These are phyloP conservation scores for Chloroceryle amazona DNA, from an alignment of 2,797 vertebrate genomes.

Conservation along the genomic window DNA sequence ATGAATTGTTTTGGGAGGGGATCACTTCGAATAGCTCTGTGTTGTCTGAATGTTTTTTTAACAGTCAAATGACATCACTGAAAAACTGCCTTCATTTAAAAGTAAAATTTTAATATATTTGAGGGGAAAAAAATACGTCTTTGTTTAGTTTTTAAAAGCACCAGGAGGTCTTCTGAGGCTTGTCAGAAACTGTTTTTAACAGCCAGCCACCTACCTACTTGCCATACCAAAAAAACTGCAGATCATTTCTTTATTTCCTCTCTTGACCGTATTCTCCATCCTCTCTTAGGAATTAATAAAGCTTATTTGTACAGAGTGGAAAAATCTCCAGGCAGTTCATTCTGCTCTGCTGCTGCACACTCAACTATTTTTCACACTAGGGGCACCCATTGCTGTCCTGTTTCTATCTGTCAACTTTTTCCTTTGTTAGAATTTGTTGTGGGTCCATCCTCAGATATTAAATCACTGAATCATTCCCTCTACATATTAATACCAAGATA, in stretches of 20 bases:
- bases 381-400: not conserved
- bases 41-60: not conserved
- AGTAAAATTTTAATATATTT: not conserved
- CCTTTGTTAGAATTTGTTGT: not conserved
- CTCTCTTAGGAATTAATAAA: constrained; percentile 25
- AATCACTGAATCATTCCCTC: not conserved
- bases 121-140: not conserved
- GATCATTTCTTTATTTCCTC: not conserved
- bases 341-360: constrained; percentile 3
- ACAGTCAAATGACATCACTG: not conserved
- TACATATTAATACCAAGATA: not conserved
- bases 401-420: not conserved
- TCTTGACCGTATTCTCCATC: not conserved
- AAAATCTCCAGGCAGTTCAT: constrained; percentile 31
- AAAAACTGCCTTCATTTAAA: not conserved
- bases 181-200: not conserved
- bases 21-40: not conserved
- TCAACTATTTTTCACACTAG: not conserved
- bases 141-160: not conserved
- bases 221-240: not conserved
- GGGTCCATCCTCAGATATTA: not conserved
- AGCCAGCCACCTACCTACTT: not conserved
- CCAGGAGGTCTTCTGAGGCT: not conserved
- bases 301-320: constrained; percentile 7
- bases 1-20: not conserved